These are phyloP conservation scores for Margaritifera margaritifera DNA, from an alignment of 2,888 invertebrate species.

Conservation along the genomic window DNA sequence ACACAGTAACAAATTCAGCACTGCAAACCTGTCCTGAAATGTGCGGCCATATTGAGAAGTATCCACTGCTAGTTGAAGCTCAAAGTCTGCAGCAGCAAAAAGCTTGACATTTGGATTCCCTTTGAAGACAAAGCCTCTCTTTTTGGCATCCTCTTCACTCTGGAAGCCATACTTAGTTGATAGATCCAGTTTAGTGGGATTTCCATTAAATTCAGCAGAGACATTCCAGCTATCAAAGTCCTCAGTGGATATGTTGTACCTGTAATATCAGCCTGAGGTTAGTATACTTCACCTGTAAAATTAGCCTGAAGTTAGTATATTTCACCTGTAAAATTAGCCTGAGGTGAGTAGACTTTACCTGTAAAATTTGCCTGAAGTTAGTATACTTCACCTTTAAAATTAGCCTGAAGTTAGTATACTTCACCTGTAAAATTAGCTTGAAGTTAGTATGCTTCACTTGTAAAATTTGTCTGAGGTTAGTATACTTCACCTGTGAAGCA, in stretches of 20 bases:
- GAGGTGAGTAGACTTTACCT: conserved; percentile 47
- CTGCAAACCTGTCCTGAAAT: conserved; percentile 70
- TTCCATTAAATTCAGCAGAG: conserved; percentile 44
- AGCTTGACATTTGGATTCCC: conserved; percentile 69
- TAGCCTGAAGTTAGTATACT: neutral
- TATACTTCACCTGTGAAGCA: too few species aligned
- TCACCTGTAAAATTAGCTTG: too few species aligned
- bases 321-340: conserved; percentile 65
- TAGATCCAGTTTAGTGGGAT: conserved; percentile 50
- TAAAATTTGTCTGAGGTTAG: conserved; percentile 1
- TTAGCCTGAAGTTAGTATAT: conserved; percentile 47
- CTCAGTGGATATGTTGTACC: conserved; percentile 71
- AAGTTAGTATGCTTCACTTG: conserved; percentile 72
- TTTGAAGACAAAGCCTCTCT: conserved; percentile 66
- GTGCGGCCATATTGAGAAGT: conserved; percentile 71
- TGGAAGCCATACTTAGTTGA: conserved; percentile 55
- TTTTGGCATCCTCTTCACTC: conserved; percentile 41
- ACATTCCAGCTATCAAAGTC: conserved; percentile 70
- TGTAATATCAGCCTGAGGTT: conserved; percentile 25
- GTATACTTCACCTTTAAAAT: conserved; percentile 47
- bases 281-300: too few species aligned
- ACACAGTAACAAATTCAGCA: neutral
- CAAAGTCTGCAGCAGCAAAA: conserved; percentile 62
- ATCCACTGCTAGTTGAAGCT: conserved; percentile 68
- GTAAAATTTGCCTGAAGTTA: conserved; percentile 4